These are phyloP conservation scores for Aegithalos caudatus DNA, from an alignment of 2,113 vertebrate genomes.

Conservation along the genomic window DNA sequence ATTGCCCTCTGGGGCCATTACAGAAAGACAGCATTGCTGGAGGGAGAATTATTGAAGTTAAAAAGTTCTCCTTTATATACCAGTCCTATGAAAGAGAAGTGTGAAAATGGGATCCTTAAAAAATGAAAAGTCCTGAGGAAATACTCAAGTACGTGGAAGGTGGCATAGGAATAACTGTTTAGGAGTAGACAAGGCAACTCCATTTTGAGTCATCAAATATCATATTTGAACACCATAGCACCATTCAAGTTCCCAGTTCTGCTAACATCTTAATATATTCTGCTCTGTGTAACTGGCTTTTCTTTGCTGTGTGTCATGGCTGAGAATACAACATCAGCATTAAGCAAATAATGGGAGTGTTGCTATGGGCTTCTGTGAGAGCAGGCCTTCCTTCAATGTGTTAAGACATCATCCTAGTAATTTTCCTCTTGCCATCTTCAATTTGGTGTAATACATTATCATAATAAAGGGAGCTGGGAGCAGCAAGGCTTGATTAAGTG, in stretches of 20 bases:
- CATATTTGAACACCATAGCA: neutral
- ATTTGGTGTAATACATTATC: constrained; percentile 9
- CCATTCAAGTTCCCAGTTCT: neutral
- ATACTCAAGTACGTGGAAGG: neutral
- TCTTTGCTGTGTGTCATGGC: neutral
- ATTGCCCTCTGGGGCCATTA: neutral
- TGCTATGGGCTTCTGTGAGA: neutral
- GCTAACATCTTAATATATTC: neutral
- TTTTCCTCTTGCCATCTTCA: constrained; percentile 17
- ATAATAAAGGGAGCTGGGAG: constrained; percentile 18
- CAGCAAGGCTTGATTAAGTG: neutral
- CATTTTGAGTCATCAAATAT: neutral
- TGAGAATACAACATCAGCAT: neutral
- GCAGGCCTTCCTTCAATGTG: neutral
- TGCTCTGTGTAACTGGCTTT: neutral
- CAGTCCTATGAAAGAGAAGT: neutral
- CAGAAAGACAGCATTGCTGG: neutral
- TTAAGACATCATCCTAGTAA: constrained; percentile 2
- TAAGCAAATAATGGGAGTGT: neutral
- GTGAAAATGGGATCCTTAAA: neutral
- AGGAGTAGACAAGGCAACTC: neutral
- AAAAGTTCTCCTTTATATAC: neutral
- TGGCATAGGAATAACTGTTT: neutral
- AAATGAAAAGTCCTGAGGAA: neutral
- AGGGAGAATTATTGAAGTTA: neutral